phyloP scores from a whole-genome alignment of 2,113 vertebrate genomes.

The Ammodytes dubius region DNA sequence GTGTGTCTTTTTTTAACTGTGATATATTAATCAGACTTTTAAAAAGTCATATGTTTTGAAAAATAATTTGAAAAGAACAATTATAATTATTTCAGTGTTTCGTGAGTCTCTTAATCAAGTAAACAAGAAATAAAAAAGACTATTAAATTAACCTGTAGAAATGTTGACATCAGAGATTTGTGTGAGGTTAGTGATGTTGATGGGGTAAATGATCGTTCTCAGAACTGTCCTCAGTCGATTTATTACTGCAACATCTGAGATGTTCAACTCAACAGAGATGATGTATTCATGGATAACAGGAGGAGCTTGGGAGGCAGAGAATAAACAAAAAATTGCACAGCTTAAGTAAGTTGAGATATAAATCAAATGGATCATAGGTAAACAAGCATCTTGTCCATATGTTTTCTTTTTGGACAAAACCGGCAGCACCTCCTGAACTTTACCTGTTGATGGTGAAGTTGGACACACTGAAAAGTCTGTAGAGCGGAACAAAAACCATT shows the following conservation, averaged over 20 bases:
- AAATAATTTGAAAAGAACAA: too few relatives aligned
- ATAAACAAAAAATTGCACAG: not conserved
- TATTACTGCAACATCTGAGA: constrained; percentile 30
- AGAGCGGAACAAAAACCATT: not conserved
- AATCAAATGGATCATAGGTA: not conserved
- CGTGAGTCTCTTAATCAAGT: too few relatives aligned
- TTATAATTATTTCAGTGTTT: too few relatives aligned
- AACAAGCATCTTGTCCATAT: not conserved
- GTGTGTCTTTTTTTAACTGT: too few relatives aligned
- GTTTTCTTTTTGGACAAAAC: not conserved
- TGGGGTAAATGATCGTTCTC: constrained; percentile 37
- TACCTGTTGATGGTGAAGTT: constrained; percentile 35
- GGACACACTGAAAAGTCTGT: constrained; percentile 46
- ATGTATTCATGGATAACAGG: constrained; percentile 24
- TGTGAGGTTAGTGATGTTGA: constrained; percentile 22
- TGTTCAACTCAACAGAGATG: constrained; percentile 48
- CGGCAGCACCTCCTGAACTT: not conserved
- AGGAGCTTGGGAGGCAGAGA: constrained; percentile 2
- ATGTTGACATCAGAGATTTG: constrained; percentile 35
- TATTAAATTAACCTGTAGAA: constrained; percentile 49
- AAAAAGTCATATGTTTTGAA: not conserved
- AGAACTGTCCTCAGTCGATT: constrained; percentile 44
- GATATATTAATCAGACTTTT: too few relatives aligned
- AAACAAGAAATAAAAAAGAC: too few relatives aligned
- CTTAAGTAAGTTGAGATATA: too few relatives aligned